Percentiles rank a stretch among this genome's conserved stretches.
Evolutionary conservation across 2,797 vertebrate species (phyloP).

Genomic region (Xiphorhynchus erythropygius): DNA sequence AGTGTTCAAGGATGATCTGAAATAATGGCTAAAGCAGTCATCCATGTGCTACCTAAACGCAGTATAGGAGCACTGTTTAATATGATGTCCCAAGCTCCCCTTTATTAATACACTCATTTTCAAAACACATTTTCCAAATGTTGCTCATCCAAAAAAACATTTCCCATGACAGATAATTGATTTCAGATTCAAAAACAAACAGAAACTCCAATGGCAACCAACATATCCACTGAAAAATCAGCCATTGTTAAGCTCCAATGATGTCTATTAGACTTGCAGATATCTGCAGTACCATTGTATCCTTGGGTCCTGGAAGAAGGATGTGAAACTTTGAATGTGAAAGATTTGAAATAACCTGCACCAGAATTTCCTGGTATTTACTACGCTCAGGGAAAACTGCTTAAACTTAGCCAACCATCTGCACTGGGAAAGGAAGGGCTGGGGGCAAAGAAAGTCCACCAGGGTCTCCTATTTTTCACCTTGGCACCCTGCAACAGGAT

Average conservation of each 20-base stretch:
- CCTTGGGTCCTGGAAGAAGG: background rate
- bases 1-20: background rate
- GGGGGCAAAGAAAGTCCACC: background rate
- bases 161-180: slow-evolving; percentile 10
- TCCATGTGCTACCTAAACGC: background rate
- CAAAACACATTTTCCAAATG: slow-evolving; percentile 1
- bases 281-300: background rate
- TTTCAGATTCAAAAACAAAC: slow-evolving; percentile 23
- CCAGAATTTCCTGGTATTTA: background rate
- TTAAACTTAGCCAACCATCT: background rate
- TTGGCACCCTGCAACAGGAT: background rate
- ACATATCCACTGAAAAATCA: background rate
- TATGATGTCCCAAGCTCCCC: background rate
- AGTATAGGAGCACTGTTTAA: background rate
- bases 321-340: background rate
- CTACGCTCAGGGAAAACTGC: background rate
- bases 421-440: background rate
- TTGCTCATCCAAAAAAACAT: background rate
- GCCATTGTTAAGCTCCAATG: background rate
- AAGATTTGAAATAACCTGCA: background rate
- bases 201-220: background rate
- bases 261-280: background rate
- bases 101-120: background rate
- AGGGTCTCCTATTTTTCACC: background rate
- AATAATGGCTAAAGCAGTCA: background rate